phyloP scores from a whole-genome alignment of 2,888 invertebrate species.

The Chirona hameri region DNA sequence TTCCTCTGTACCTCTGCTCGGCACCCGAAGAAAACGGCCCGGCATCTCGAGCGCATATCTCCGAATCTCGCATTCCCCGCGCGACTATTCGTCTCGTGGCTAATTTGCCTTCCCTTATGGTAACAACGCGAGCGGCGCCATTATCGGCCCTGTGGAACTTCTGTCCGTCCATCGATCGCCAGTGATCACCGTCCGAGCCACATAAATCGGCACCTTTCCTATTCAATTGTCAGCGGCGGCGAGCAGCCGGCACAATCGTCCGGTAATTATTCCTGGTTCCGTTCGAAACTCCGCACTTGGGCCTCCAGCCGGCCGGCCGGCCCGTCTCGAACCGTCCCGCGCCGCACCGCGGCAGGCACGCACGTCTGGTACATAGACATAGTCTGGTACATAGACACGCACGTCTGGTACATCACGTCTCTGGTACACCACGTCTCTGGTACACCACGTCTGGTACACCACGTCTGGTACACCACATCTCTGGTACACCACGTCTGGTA shows the following conservation, averaged over 20 bases:
- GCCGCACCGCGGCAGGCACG: too few relatives aligned
- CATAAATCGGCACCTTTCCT: conserved; percentile 22
- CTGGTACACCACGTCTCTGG: too few relatives aligned
- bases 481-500: too few relatives aligned
- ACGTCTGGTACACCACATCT: too few relatives aligned
- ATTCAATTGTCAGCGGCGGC: not conserved
- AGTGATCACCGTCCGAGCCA: not conserved
- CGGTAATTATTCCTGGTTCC: not conserved
- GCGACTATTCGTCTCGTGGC: not conserved
- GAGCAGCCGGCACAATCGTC: not conserved
- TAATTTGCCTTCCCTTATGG: not conserved
- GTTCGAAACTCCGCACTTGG: not conserved
- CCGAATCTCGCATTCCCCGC: not conserved
- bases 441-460: too few relatives aligned
- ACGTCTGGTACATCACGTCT: too few relatives aligned
- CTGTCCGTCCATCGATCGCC: not conserved
- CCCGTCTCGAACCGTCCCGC: too few relatives aligned
- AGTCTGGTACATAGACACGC: too few relatives aligned
- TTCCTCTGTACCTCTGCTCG: not conserved
- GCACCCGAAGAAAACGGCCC: not conserved
- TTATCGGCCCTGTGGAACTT: not conserved
- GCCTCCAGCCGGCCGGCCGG: too few relatives aligned
- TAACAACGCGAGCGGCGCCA: not conserved
- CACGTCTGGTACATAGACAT: too few relatives aligned
- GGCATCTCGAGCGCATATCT: not conserved